phyloP scores from a whole-genome alignment of 2,797 vertebrate genomes.

The Myotis planiceps region DNA sequence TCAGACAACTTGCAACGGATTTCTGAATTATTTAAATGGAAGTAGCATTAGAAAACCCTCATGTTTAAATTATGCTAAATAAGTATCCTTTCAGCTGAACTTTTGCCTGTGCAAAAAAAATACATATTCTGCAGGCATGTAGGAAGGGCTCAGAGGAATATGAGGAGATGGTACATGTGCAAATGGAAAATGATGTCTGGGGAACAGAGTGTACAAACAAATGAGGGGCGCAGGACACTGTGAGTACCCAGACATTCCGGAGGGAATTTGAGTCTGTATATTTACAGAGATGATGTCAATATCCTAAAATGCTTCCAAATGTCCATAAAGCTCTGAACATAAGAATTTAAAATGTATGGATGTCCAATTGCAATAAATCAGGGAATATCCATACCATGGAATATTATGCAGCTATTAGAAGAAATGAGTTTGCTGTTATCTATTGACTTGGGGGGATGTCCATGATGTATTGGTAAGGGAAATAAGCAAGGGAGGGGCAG shows the following conservation, averaged over 20 bases:
- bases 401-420: not conserved
- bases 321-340: not conserved
- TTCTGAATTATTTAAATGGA: conserved; percentile 32
- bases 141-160: not conserved
- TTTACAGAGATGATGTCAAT: not conserved
- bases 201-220: not conserved
- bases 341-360: not conserved
- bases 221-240: not conserved
- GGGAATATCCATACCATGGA: not conserved
- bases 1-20: not conserved
- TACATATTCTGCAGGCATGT: not conserved
- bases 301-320: not conserved
- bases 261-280: not conserved
- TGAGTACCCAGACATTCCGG: not conserved
- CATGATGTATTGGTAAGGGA: rapidly evolving
- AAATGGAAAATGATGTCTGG: not conserved
- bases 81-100: conserved; percentile 7
- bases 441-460: not conserved
- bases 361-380: not conserved
- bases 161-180: not conserved
- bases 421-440: not conserved
- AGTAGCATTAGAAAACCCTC: conserved; percentile 1
- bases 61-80: conserved; percentile 42
- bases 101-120: not conserved
- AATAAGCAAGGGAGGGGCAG: not conserved